Percentiles rank a stretch among this genome's conserved stretches.
Evolutionary conservation across 2,888 invertebrate species (phyloP).

Genomic region (Hetaerina titia): DNA sequence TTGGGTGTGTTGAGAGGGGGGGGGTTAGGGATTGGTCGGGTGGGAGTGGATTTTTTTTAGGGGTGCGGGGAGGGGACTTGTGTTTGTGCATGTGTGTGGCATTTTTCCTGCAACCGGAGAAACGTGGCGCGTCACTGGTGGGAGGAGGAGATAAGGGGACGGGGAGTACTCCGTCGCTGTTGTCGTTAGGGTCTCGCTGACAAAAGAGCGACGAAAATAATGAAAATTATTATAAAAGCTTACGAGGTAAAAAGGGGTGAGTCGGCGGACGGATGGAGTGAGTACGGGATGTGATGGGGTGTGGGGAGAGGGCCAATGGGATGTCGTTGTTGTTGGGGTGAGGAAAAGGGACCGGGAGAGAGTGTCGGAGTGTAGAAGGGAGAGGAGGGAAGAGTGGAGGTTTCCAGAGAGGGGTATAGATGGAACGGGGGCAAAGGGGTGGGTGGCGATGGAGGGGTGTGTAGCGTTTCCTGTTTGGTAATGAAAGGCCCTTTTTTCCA

Average conservation of each 20-base stretch:
- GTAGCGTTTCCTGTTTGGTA: constrained; percentile 54
- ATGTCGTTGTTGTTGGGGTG: neutral
- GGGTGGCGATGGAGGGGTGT: neutral
- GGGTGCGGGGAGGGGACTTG: neutral
- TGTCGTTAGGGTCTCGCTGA: constrained; percentile 43
- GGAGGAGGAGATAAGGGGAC: neutral
- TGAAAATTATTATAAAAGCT: constrained; percentile 60
- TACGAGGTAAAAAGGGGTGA: constrained; percentile 3
- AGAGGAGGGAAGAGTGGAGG: neutral
- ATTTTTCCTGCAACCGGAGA: constrained; percentile 6
- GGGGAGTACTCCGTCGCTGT: neutral
- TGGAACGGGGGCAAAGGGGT: neutral
- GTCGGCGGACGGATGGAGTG: neutral
- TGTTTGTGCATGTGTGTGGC: neutral
- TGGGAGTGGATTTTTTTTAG: neutral
- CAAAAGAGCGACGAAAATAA: constrained; percentile 60
- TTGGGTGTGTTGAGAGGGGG: neutral
- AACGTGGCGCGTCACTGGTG: neutral
- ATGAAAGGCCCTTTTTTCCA: constrained; percentile 3
- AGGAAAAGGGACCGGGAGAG: neutral
- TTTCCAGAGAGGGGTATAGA: neutral
- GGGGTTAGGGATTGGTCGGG: neutral
- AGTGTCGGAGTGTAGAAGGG: neutral
- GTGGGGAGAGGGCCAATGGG: neutral
- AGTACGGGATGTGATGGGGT: neutral